A percentile compares a stretch with the other conserved stretches of the same genome.
Evolutionary conservation across 2,888 invertebrate species (phyloP).

Genomic region (Iselma pallidipennis): DNA sequence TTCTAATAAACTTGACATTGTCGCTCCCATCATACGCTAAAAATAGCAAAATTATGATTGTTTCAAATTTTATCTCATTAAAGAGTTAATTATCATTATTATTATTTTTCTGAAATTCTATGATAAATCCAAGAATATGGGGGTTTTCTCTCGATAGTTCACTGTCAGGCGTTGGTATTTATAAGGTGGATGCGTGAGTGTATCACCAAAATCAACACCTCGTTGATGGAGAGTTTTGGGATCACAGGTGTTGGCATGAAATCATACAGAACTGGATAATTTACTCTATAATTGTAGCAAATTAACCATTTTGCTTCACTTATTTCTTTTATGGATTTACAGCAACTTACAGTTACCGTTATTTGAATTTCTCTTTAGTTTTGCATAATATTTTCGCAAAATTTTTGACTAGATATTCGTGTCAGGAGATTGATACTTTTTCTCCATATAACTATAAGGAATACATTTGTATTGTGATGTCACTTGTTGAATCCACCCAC

Average conservation of each 20-base stretch:
- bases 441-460: too few species aligned
- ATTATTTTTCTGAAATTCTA: background rate
- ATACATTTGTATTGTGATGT: background rate
- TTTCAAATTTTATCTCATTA: background rate
- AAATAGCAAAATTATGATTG: background rate
- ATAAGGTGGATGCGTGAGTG: constrained; percentile 10
- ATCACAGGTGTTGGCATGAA: constrained; percentile 14
- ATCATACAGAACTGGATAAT: background rate
- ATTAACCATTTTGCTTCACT: too few species aligned
- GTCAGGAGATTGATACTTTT: too few species aligned
- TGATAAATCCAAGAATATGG: too few species aligned
- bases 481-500: background rate
- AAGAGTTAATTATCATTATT: background rate
- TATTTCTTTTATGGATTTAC: background rate
- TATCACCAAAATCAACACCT: constrained; percentile 18
- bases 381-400: background rate
- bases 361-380: too few species aligned
- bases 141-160: background rate
- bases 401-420: background rate
- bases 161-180: constrained; percentile 4
- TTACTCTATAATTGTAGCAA: background rate
- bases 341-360: too few species aligned
- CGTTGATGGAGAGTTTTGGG: constrained; percentile 1
- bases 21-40: too few species aligned
- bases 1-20: constrained; percentile 22